phyloP scores from a whole-genome alignment of 2,888 invertebrate genomes.

The Molanna angustata region DNA sequence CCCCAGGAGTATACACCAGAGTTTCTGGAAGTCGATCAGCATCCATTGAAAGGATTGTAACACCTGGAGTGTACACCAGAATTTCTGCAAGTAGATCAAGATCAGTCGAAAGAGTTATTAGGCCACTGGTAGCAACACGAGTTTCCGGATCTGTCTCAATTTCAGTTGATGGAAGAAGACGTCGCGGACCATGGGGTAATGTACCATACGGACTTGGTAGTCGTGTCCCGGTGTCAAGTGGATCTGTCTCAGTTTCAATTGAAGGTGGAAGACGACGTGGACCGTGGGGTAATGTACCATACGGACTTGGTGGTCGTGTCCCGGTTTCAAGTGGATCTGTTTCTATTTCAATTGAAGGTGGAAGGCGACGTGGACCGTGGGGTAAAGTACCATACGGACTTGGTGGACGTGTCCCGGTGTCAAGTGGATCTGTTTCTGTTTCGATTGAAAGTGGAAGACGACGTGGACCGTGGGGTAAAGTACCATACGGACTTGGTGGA shows the following conservation, averaged over 20 bases:
- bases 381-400: constrained; percentile 8
- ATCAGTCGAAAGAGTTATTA: neutral
- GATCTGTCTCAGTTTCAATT: neutral
- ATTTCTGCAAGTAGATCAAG: neutral
- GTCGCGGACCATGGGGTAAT: neutral
- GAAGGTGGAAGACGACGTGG: constrained; percentile 7
- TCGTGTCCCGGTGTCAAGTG: neutral
- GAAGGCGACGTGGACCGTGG: constrained; percentile 9
- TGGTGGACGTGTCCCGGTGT: constrained; percentile 1
- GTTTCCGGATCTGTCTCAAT: neutral
- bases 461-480: constrained; percentile 10
- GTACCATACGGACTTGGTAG: constrained; percentile 3
- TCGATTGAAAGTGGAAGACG: neutral
- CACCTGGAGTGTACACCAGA: constrained; percentile 5
- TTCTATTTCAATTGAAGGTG: constrained; percentile 5
- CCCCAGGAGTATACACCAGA: constrained; percentile 6
- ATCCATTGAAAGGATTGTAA: constrained; percentile 8
- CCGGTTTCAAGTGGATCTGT: neutral
- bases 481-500: constrained; percentile 9
- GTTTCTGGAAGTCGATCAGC: constrained; percentile 7
- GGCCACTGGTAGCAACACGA: neutral
- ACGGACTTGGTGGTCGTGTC: too few species aligned
- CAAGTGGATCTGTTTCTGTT: neutral
- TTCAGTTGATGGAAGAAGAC: constrained; percentile 11
- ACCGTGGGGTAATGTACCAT: neutral